phyloP scores from a whole-genome alignment of 1,140 invertebrate genomes.

The Atopsyche davidsoni region DNA sequence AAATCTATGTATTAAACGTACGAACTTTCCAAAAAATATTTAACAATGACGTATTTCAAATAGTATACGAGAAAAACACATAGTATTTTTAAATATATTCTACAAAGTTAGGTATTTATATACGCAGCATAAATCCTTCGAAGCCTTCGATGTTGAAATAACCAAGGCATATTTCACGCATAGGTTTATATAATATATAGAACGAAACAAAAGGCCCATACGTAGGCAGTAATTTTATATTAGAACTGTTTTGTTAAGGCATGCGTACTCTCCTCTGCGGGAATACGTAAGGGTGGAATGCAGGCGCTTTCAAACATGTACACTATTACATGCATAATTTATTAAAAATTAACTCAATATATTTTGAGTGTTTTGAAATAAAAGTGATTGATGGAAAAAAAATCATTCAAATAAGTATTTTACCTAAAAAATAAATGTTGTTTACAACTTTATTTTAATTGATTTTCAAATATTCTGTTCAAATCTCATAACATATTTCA shows the following conservation, averaged over 20 bases:
- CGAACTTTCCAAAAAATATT: too few species aligned
- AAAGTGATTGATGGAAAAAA: not conserved
- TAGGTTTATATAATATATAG: constrained; percentile 1
- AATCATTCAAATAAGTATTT: not conserved
- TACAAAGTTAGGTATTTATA: too few species aligned
- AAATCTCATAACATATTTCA: too few species aligned
- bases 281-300: constrained; percentile 5
- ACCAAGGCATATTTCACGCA: too few species aligned
- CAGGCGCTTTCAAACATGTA: not conserved
- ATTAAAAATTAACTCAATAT: not conserved
- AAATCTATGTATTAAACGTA: too few species aligned
- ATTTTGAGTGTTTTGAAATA: not conserved
- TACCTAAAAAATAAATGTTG: constrained; percentile 8
- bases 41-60: too few species aligned
- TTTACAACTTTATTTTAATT: too few species aligned
- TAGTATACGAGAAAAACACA: too few species aligned
- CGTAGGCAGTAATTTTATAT: constrained; percentile 25
- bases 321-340: not conserved
- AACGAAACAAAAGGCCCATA: constrained; percentile 20
- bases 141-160: too few species aligned
- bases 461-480: too few species aligned
- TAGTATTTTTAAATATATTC: too few species aligned
- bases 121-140: too few species aligned
- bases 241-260: constrained; percentile 25
- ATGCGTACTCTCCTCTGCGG: constrained; percentile 17